phyloP scores from a whole-genome alignment of 2,888 invertebrate species.

The Sussaba pulchella region DNA sequence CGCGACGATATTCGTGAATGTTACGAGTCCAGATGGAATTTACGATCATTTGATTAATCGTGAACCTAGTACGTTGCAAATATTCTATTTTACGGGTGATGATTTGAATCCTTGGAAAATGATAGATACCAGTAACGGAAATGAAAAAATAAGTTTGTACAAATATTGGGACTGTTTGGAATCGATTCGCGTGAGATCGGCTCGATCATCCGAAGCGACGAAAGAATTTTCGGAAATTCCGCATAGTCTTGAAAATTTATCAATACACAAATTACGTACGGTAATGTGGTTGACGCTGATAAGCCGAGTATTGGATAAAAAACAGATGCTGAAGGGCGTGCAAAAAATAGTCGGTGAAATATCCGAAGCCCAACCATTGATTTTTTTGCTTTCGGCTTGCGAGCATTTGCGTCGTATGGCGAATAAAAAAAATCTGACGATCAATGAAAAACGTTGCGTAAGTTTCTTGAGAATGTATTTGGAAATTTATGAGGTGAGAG shows the following conservation, averaged over 20 bases:
- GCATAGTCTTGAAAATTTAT: conserved; percentile 71
- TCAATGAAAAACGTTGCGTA: conserved; percentile 72
- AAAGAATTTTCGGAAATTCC: conserved; percentile 66
- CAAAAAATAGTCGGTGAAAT: conserved; percentile 72
- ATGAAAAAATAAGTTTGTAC: conserved; percentile 64
- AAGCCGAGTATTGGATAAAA: conserved; percentile 75
- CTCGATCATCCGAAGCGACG: conserved; percentile 67
- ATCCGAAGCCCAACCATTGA: conserved; percentile 76
- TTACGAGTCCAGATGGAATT: conserved; percentile 78
- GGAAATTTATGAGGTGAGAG: conserved; percentile 77
- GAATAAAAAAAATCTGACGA: conserved; percentile 62
- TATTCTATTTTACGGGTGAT: conserved; percentile 74
- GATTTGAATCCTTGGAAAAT: conserved; percentile 72
- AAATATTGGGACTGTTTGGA: conserved; percentile 82
- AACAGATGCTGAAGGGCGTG: conserved; percentile 69
- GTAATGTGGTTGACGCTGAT: conserved; percentile 79
- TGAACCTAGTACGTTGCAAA: conserved; percentile 78
- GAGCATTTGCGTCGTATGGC: conserved; percentile 71
- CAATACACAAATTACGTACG: conserved; percentile 73
- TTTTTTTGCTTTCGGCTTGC: conserved; percentile 76
- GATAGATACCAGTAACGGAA: conserved; percentile 66
- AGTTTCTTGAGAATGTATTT: conserved; percentile 77
- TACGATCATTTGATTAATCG: conserved; percentile 81
- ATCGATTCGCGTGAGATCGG: conserved; percentile 75
- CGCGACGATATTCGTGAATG: conserved; percentile 71